Conservation (phyloP, 1,140 invertebrate genomes). For the Pollicipes pollicipes region DNA sequence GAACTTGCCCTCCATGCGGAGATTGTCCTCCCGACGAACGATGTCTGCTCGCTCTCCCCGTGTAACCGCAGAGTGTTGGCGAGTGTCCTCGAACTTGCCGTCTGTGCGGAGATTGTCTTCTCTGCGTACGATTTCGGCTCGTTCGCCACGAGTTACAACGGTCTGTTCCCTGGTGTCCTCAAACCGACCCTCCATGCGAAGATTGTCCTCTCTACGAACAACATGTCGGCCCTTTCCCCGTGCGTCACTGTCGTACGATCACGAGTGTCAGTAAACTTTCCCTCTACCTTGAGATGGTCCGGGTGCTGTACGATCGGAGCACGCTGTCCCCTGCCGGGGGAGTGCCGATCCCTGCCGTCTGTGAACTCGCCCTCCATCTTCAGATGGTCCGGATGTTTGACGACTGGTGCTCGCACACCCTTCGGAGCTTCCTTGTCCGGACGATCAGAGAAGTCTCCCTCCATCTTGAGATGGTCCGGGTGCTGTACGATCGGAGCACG, state of each 20-base stretch:
- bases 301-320: constrained; percentile 26
- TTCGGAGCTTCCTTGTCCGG: constrained; percentile 11
- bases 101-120: too few relatives aligned
- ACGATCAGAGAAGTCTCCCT: constrained; percentile 28
- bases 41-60: too few relatives aligned
- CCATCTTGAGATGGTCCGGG: constrained; percentile 34
- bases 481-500: constrained; percentile 27
- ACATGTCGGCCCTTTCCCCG: neutral
- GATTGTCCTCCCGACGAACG: too few relatives aligned
- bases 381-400: constrained; percentile 36
- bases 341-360: neutral
- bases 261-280: constrained; percentile 30
- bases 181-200: neutral
- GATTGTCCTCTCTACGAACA: neutral
- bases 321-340: constrained; percentile 24
- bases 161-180: constrained; percentile 5
- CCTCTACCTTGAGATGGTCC: constrained; percentile 39
- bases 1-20: too few relatives aligned
- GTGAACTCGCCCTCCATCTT: constrained; percentile 20
- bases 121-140: constrained; percentile 11
- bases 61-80: too few relatives aligned
- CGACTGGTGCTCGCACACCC: constrained; percentile 28
- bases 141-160: constrained; percentile 1
- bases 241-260: neutral
- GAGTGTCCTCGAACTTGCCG: too few relatives aligned